Conservation (phyloP, 2,113 vertebrate genomes). For the Microcebus lehilahytsara region DNA sequence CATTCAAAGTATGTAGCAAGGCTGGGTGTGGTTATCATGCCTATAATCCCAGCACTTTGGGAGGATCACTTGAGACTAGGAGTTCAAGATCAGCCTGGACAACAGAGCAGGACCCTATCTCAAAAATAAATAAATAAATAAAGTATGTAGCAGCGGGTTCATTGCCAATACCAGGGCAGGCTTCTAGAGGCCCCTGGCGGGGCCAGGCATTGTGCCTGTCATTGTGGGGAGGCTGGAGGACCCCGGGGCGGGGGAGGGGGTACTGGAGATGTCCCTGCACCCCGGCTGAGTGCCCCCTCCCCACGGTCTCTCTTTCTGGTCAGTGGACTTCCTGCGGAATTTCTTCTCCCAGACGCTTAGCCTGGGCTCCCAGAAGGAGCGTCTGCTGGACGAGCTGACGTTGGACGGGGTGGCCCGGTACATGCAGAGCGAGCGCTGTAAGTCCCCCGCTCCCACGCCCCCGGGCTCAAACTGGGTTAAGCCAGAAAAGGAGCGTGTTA, state of each 20-base stretch:
- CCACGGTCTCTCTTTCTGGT: neutral
- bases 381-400: conserved; percentile 91
- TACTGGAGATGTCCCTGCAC: neutral
- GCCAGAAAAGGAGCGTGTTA: neutral
- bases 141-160: neutral
- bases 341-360: conserved; percentile 91
- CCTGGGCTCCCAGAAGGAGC: conserved; percentile 86
- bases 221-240: neutral
- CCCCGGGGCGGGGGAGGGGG: neutral
- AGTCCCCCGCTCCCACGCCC: conserved; percentile 57
- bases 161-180: neutral
- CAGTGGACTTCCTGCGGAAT: conserved; percentile 94
- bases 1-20: neutral
- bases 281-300: neutral
- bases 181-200: neutral
- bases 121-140: no score
- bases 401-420: conserved; percentile 89
- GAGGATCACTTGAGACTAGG: neutral
- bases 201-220: neutral
- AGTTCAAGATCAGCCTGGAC: neutral
- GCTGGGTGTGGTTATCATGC: no score
- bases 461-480: neutral
- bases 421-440: conserved; percentile 91
- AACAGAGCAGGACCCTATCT: no score
- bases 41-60: no score